A percentile compares a stretch with the other conserved stretches of the same genome.
Conservation (phyloP, 2,797 vertebrate species). For the Leptoclinus maculatus region DNA sequence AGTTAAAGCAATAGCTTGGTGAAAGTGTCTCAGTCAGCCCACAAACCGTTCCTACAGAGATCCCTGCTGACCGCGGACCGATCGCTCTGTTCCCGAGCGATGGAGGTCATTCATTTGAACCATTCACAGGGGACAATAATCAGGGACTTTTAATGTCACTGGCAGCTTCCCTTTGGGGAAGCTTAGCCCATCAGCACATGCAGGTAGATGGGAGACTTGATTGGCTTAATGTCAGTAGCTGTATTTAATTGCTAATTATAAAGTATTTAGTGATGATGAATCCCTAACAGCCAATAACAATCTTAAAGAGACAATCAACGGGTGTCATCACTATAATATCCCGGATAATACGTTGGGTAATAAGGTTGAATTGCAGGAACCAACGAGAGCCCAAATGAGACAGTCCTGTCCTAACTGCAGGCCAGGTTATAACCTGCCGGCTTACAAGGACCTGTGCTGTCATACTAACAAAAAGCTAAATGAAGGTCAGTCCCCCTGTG, state of each 20-base stretch:
- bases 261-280: slow-evolving; percentile 56
- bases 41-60: slow-evolving; percentile 19
- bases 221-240: slow-evolving; percentile 55
- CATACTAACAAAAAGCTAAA: slow-evolving; percentile 33
- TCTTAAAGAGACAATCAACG: slow-evolving; percentile 59
- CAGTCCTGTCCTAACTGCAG: slow-evolving; percentile 10
- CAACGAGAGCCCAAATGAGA: slow-evolving; percentile 26
- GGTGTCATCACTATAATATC: slow-evolving; percentile 46
- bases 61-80: slow-evolving; percentile 16
- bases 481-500: slow-evolving; percentile 41
- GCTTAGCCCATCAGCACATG: slow-evolving; percentile 37
- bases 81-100: slow-evolving; percentile 20
- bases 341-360: slow-evolving; percentile 62
- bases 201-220: slow-evolving; percentile 48
- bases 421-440: slow-evolving; percentile 1
- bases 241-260: slow-evolving; percentile 64
- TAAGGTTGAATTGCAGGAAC: slow-evolving; percentile 54
- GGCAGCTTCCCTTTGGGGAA: slow-evolving; percentile 27
- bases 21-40: slow-evolving; percentile 23
- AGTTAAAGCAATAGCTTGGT: not conserved
- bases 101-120: slow-evolving; percentile 47
- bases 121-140: slow-evolving; percentile 30
- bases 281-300: slow-evolving; percentile 45
- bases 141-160: slow-evolving; percentile 45
- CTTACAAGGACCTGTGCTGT: slow-evolving; percentile 32